Evolutionary conservation across 2,797 vertebrate species (phyloP).

Genomic region (Gallinago stenura): DNA sequence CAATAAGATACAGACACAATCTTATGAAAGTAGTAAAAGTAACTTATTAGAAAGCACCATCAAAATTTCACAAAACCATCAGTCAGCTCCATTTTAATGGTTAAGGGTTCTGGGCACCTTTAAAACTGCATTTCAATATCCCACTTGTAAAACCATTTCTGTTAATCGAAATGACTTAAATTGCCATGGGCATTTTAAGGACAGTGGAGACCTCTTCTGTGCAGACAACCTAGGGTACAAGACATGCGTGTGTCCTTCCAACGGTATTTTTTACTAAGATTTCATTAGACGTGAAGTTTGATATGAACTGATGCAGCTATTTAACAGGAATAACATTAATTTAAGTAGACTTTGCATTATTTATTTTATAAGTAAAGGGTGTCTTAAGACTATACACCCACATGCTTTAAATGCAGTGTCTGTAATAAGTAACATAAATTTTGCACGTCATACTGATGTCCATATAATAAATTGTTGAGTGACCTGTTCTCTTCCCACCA

Average conservation of each 20-base stretch:
- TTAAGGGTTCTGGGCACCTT: slow-evolving; percentile 45
- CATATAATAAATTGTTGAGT: slow-evolving; percentile 57
- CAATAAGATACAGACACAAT: slow-evolving; percentile 12
- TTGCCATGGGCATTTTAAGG: slow-evolving; percentile 60
- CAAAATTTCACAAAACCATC: slow-evolving; percentile 34
- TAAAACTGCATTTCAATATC: slow-evolving; percentile 35
- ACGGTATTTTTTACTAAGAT: slow-evolving; percentile 36
- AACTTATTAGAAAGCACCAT: slow-evolving; percentile 27
- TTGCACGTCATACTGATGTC: slow-evolving; percentile 2
- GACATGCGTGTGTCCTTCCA: slow-evolving; percentile 30
- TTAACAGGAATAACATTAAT: slow-evolving; percentile 55
- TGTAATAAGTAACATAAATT: slow-evolving; percentile 46
- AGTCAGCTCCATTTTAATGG: slow-evolving; percentile 46
- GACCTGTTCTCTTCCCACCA: slow-evolving; percentile 45
- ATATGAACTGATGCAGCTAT: slow-evolving; percentile 52
- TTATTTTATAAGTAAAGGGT: slow-evolving; percentile 45
- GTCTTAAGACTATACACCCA: not conserved
- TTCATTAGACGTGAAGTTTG: slow-evolving; percentile 45
- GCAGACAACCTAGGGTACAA: slow-evolving; percentile 5
- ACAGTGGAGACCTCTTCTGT: slow-evolving; percentile 31
- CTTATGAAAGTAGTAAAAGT: not conserved
- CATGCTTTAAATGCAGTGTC: slow-evolving; percentile 12
- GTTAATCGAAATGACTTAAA: slow-evolving; percentile 70
- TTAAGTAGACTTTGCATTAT: slow-evolving; percentile 46
- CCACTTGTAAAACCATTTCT: slow-evolving; percentile 49